phyloP scores from a whole-genome alignment of 2,113 vertebrate genomes.

The Stegostoma tigrinum region DNA sequence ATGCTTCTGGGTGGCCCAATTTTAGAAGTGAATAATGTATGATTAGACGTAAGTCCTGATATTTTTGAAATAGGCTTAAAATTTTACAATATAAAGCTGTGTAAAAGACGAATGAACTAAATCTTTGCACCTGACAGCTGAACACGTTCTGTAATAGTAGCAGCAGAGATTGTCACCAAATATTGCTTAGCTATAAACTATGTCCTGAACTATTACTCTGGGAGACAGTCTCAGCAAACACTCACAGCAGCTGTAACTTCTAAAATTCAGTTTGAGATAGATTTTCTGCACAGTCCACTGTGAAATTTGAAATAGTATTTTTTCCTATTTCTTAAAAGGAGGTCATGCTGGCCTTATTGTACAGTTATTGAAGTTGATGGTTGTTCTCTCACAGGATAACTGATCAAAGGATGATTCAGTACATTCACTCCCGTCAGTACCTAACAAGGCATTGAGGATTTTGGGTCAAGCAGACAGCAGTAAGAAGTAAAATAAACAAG shows the following conservation, averaged over 20 bases:
- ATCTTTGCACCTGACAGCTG: neutral
- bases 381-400: neutral
- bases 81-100: neutral
- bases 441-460: constrained; percentile 33
- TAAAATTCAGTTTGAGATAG: neutral
- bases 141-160: neutral
- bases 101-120: constrained; percentile 10
- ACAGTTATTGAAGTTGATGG: neutral
- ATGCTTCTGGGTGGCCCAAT: neutral
- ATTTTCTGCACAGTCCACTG: neutral
- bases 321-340: constrained; percentile 4
- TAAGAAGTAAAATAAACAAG: constrained; percentile 22
- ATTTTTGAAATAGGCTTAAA: neutral
- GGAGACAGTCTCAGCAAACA: neutral
- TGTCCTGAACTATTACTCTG: neutral
- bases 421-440: neutral
- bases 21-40: neutral
- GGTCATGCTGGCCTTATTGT: neutral
- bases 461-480: constrained; percentile 27
- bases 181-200: neutral
- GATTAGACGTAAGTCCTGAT: neutral
- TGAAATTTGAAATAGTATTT: neutral
- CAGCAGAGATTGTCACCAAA: neutral
- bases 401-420: constrained; percentile 5
- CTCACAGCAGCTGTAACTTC: neutral